phyloP scores from a whole-genome alignment of 1,140 invertebrate species.

The Hypsibius dujardini region DNA sequence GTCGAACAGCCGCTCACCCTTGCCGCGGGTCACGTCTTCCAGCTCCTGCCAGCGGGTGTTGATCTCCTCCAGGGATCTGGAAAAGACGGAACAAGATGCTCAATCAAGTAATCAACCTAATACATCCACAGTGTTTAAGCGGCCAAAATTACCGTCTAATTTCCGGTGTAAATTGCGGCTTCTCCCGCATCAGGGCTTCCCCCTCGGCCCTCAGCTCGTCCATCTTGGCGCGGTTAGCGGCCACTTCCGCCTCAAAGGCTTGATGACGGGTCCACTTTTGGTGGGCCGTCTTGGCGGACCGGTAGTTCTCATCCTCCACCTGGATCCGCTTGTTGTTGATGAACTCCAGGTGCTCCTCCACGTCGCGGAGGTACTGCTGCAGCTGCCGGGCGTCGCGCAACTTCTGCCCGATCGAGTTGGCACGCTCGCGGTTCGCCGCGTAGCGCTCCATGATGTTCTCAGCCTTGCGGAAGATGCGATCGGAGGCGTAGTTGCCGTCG shows the following conservation, averaged over 20 bases:
- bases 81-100: too few species aligned
- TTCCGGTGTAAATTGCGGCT: constrained; percentile 49
- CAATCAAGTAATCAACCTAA: too few species aligned
- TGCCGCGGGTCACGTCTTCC: constrained; percentile 83
- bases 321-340: constrained; percentile 96
- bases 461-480: constrained; percentile 87
- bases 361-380: constrained; percentile 72
- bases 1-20: constrained; percentile 91
- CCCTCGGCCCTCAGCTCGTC: constrained; percentile 50
- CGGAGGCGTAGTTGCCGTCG: constrained; percentile 58
- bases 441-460: constrained; percentile 67
- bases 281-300: constrained; percentile 92
- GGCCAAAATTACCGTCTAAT: too few species aligned
- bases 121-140: too few species aligned
- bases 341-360: constrained; percentile 15
- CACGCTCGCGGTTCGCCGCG: constrained; percentile 65
- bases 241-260: constrained; percentile 96
- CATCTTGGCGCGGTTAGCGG: constrained; percentile 88
- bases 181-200: constrained; percentile 70
- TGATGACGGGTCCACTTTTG: constrained; percentile 98
- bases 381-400: constrained; percentile 79
- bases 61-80: constrained; percentile 14
- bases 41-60: constrained; percentile 48
- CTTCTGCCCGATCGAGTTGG: constrained; percentile 73
- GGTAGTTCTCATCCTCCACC: constrained; percentile 94